Evolutionary conservation across 2,888 invertebrate species (phyloP).

Genomic region (Harpalus rubripes): DNA sequence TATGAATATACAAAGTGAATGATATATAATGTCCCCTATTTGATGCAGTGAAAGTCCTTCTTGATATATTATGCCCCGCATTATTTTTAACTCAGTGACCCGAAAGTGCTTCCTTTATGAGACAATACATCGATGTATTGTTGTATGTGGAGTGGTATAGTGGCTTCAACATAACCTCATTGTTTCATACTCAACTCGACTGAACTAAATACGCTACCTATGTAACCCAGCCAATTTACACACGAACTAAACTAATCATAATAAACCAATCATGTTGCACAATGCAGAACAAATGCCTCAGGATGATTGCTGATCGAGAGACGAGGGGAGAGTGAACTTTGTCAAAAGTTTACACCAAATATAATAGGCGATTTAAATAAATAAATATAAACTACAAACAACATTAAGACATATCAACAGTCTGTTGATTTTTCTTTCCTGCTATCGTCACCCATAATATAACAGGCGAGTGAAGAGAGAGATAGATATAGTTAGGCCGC

Average conservation of each 20-base stretch:
- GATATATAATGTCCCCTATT: no score
- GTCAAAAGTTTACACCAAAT: no score
- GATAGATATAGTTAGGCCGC: no score
- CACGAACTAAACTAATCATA: slow-evolving; percentile 35
- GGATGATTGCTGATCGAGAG: not conserved
- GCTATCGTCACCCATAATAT: no score
- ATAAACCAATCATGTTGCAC: not conserved
- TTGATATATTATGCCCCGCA: not conserved
- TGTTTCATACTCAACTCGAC: slow-evolving; percentile 21
- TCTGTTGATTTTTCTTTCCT: no score
- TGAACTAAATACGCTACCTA: slow-evolving; percentile 1
- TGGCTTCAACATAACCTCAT: slow-evolving; percentile 13
- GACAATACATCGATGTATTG: slow-evolving; percentile 30
- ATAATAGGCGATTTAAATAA: no score
- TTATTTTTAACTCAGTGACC: slow-evolving; percentile 60
- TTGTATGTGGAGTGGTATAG: not conserved
- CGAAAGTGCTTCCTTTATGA: slow-evolving; percentile 31
- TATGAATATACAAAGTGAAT: no score
- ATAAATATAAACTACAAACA: no score
- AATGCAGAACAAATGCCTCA: not conserved
- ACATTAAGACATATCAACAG: no score
- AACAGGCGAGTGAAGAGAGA: no score
- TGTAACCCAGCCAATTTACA: slow-evolving; percentile 4
- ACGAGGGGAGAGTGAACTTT: not conserved
- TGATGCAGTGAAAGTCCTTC: no score